Evolutionary conservation across 2,888 invertebrate species (phyloP).

Genomic region (Xylota sylvarum): DNA sequence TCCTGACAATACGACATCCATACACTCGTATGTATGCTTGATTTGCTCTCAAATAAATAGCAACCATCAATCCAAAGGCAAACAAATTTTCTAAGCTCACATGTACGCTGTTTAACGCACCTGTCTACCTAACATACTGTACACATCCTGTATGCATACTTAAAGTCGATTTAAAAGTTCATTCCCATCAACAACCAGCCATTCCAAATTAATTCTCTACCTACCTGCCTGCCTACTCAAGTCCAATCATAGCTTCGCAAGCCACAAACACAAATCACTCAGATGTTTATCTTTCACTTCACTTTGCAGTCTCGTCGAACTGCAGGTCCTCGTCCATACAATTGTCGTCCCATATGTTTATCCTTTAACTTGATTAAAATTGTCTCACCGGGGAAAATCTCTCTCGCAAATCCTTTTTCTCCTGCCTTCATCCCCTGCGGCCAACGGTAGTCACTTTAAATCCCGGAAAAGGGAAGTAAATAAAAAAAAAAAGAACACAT

Average conservation of each 20-base stretch:
- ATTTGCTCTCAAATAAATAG: too few species aligned
- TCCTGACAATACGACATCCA: too few species aligned
- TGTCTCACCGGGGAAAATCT: slow-evolving; percentile 50
- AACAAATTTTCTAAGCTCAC: too few species aligned
- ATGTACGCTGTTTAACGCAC: too few species aligned
- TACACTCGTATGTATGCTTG: too few species aligned
- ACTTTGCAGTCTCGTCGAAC: slow-evolving; percentile 41
- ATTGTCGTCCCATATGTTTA: slow-evolving; percentile 54
- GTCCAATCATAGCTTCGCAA: slow-evolving; percentile 38
- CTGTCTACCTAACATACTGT: too few species aligned
- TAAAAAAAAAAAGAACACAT: slow-evolving; percentile 2
- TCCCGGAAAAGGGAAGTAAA: slow-evolving; percentile 28
- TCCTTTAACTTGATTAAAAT: slow-evolving; percentile 75
- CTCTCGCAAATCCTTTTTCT: slow-evolving; percentile 11
- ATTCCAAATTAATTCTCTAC: slow-evolving; percentile 5
- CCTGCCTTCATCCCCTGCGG: slow-evolving; percentile 27
- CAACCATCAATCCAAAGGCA: too few species aligned
- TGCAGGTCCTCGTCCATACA: neutral
- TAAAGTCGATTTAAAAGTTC: slow-evolving; percentile 3
- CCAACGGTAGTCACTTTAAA: slow-evolving; percentile 40
- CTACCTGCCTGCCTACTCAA: slow-evolving; percentile 1
- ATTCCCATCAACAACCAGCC: slow-evolving; percentile 1
- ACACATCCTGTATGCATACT: neutral
- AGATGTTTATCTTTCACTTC: slow-evolving; percentile 69
- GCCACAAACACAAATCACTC: slow-evolving; percentile 66